Evolutionary conservation across 2,888 invertebrate species (phyloP).

Genomic region (Ochropleura plecta): DNA sequence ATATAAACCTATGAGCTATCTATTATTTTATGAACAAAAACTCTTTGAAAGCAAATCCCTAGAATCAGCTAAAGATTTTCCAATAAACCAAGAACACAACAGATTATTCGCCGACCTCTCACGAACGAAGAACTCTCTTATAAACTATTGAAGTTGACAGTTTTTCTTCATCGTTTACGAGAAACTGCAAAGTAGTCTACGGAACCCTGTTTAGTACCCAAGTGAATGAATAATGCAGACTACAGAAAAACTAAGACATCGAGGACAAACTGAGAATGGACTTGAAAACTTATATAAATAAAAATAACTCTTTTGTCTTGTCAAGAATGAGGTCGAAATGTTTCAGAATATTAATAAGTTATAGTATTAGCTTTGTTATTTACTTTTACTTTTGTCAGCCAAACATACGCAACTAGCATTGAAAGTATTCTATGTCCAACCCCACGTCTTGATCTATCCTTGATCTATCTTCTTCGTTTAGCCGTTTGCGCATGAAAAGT

Average conservation of each 20-base stretch:
- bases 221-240: conserved; percentile 61
- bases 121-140: conserved; percentile 43
- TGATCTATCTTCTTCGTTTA: neutral
- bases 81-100: conserved; percentile 37
- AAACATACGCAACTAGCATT: too few relatives aligned
- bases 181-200: conserved; percentile 47
- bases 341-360: conserved; percentile 32
- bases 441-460: neutral
- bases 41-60: neutral
- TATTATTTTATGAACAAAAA: neutral
- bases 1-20: neutral
- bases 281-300: conserved; percentile 51
- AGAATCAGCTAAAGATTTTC: conserved; percentile 35
- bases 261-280: conserved; percentile 37
- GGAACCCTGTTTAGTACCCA: conserved; percentile 45
- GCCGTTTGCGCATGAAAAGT: neutral
- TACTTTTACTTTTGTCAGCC: neutral
- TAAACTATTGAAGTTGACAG: conserved; percentile 61
- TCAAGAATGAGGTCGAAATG: conserved; percentile 4
- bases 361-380: conserved; percentile 2
- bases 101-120: conserved; percentile 52
- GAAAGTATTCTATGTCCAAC: neutral
- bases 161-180: conserved; percentile 59
- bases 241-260: conserved; percentile 44
- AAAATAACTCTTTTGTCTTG: conserved; percentile 32